These are phyloP conservation scores for Burhinus bistriatus DNA, from an alignment of 2,113 vertebrate species.

Conservation along the genomic window DNA sequence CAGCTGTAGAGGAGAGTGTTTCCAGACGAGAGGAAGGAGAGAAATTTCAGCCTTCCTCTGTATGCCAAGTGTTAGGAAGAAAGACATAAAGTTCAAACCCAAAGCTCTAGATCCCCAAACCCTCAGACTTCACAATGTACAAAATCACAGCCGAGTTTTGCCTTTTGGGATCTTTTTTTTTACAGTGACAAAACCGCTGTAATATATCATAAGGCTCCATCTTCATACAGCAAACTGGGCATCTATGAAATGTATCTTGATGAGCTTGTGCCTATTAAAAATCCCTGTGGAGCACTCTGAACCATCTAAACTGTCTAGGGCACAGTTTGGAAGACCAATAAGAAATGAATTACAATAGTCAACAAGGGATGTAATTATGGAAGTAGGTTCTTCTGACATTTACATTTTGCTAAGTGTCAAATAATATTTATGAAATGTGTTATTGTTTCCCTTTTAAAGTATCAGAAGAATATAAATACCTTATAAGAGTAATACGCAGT, in stretches of 20 bases:
- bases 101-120: neutral
- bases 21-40: neutral
- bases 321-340: neutral
- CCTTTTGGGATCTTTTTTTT: neutral
- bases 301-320: neutral
- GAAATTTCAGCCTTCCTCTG: neutral
- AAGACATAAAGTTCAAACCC: neutral
- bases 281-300: neutral
- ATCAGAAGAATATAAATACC: neutral
- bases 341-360: constrained; percentile 36
- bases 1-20: neutral
- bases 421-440: neutral
- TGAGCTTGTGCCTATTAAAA: neutral
- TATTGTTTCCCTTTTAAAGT: neutral
- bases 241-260: neutral
- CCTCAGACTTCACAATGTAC: neutral
- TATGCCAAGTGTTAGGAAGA: neutral
- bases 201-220: neutral
- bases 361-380: constrained; percentile 21
- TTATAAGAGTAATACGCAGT: neutral
- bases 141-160: neutral
- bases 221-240: neutral
- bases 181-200: neutral
- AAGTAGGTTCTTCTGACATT: constrained; percentile 26
- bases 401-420: constrained; percentile 3